Conservation (phyloP, 2,113 vertebrate species). For the Hucho hucho region DNA sequence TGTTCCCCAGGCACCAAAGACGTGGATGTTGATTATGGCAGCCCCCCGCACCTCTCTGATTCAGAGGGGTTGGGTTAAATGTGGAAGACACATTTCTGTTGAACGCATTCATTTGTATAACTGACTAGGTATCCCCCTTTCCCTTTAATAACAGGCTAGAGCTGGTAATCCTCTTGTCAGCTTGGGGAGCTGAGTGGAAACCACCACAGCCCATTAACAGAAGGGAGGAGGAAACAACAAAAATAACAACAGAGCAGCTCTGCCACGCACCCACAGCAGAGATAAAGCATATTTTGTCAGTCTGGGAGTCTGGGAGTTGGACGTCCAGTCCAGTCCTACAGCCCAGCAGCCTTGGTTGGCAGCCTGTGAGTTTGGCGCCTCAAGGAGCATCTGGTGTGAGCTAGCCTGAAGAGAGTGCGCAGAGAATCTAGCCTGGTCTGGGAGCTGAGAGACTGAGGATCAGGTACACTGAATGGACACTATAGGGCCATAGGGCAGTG, state of each 20-base stretch:
- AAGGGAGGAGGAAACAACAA: background rate
- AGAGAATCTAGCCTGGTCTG: conserved; percentile 20
- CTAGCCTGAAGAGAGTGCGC: too few relatives aligned
- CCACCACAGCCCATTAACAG: background rate
- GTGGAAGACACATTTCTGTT: too few relatives aligned
- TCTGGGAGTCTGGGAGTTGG: conserved; percentile 13
- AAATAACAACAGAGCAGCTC: background rate
- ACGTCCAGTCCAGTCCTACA: background rate
- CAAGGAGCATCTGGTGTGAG: too few relatives aligned
- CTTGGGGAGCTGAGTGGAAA: background rate
- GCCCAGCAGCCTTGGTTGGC: background rate
- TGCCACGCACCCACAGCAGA: background rate
- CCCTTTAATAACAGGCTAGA: background rate
- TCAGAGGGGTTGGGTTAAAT: too few relatives aligned
- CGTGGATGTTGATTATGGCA: too few relatives aligned
- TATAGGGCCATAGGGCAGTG: conserved; percentile 1
- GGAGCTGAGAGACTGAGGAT: conserved; percentile 11
- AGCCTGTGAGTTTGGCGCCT: too few relatives aligned
- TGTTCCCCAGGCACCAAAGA: too few relatives aligned
- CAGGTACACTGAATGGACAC: background rate
- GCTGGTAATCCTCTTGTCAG: background rate
- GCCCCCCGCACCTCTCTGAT: too few relatives aligned
- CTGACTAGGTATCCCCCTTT: background rate
- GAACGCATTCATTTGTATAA: too few relatives aligned
- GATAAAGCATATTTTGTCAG: background rate